phyloP scores from a whole-genome alignment of 2,888 invertebrate genomes.

The Caenorhabditis doughertyi region DNA sequence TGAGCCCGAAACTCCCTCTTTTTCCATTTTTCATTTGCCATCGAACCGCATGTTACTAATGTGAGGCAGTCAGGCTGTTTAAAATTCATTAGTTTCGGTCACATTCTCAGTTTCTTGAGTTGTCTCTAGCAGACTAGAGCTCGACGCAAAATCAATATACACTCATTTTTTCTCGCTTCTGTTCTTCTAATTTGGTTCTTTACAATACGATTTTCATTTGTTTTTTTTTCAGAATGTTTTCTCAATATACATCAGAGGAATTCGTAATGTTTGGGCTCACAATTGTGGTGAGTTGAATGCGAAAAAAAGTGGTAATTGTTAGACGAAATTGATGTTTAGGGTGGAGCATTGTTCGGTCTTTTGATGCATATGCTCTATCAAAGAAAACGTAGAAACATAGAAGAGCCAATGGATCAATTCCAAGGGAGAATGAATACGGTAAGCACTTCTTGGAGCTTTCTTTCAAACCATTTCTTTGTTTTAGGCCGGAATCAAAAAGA shows the following conservation, averaged over 20 bases:
- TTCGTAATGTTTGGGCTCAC: background rate
- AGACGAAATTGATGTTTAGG: background rate
- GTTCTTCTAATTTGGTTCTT: background rate
- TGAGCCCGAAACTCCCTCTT: background rate
- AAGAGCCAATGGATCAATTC: background rate
- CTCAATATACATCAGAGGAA: constrained; percentile 4
- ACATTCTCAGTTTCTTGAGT: constrained; percentile 5
- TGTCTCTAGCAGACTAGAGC: background rate
- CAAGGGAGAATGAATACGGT: constrained; percentile 2
- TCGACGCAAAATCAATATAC: background rate
- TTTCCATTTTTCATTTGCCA: constrained; percentile 12
- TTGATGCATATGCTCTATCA: background rate
- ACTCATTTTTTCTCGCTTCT: background rate
- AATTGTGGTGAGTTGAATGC: background rate
- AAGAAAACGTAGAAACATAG: background rate
- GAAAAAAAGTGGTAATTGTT: too few species aligned
- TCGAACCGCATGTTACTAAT: constrained; percentile 6
- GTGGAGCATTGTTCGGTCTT: background rate
- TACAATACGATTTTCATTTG: background rate
- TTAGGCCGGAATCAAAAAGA: constrained; percentile 21
- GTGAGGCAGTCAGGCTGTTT: background rate
- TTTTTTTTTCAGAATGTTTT: constrained; percentile 13
- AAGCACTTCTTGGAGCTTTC: background rate
- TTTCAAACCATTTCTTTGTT: background rate
- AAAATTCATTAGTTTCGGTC: constrained; percentile 17